Conservation (phyloP, 2,113 vertebrate genomes). For the Syngnathus scovelli region DNA sequence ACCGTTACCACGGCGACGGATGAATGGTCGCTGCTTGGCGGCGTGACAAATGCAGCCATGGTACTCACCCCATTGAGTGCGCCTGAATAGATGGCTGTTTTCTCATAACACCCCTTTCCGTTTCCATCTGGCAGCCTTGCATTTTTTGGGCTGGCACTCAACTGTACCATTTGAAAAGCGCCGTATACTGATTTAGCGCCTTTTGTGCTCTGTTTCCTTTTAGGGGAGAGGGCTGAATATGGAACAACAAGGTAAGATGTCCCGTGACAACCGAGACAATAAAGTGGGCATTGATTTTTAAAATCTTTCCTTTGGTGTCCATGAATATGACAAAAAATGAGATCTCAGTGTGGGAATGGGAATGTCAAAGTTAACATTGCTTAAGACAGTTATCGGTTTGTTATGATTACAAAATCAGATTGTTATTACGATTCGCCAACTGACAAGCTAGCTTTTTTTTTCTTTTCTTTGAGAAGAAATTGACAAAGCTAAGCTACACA, state of each 20-base stretch:
- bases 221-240: slow-evolving; percentile 89
- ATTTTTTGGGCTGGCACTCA: slow-evolving; percentile 33
- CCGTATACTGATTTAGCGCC: slow-evolving; percentile 38
- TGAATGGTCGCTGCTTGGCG: slow-evolving; percentile 64
- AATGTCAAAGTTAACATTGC: neutral
- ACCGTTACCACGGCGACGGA: slow-evolving; percentile 63
- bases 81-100: slow-evolving; percentile 59
- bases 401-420: neutral
- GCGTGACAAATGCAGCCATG: slow-evolving; percentile 54
- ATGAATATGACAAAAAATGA: slow-evolving; percentile 29
- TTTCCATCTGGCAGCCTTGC: slow-evolving; percentile 57
- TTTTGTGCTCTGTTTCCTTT: slow-evolving; percentile 38
- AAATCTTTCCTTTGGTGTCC: slow-evolving; percentile 36
- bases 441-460: neutral
- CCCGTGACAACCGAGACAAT: slow-evolving; percentile 33
- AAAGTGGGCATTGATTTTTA: slow-evolving; percentile 29
- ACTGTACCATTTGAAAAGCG: slow-evolving; percentile 37
- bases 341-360: slow-evolving; percentile 28
- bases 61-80: slow-evolving; percentile 51
- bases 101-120: slow-evolving; percentile 56
- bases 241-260: slow-evolving; percentile 90
- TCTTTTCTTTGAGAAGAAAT: neutral
- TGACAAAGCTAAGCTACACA: neutral
- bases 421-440: neutral
- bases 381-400: neutral